phyloP scores from a whole-genome alignment of 2,888 invertebrate genomes.

The Synanthedon formicaeformis region DNA sequence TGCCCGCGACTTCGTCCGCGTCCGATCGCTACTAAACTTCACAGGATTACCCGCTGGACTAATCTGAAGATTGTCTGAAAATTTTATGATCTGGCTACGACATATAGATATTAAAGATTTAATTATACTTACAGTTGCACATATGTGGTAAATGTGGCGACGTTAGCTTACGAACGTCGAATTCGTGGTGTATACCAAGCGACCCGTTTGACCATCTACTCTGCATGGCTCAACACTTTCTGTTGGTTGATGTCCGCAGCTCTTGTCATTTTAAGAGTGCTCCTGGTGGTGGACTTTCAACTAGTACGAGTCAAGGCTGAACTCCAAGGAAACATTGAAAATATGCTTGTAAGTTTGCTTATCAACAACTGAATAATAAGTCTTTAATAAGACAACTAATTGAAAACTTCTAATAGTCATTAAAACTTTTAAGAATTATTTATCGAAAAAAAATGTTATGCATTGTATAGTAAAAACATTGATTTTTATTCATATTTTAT shows the following conservation, averaged over 20 bases:
- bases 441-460: too few relatives aligned
- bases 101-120: background rate
- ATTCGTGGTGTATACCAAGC: constrained; percentile 60
- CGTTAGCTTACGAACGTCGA: constrained; percentile 47
- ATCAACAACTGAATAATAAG: background rate
- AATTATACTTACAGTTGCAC: constrained; percentile 27
- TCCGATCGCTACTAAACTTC: too few relatives aligned
- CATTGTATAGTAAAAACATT: too few relatives aligned
- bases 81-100: too few relatives aligned
- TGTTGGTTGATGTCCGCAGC: constrained; percentile 52
- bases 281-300: constrained; percentile 51
- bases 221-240: constrained; percentile 55
- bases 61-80: too few relatives aligned
- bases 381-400: too few relatives aligned
- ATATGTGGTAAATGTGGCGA: constrained; percentile 53
- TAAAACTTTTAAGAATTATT: too few relatives aligned
- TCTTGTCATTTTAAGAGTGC: constrained; percentile 32
- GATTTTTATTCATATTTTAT: too few relatives aligned
- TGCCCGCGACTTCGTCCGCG: too few relatives aligned
- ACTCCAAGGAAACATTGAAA: constrained; percentile 42
- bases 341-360: constrained; percentile 35
- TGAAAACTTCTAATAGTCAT: too few relatives aligned
- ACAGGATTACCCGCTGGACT: too few relatives aligned
- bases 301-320: constrained; percentile 39
- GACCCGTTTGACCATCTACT: constrained; percentile 40